Conservation (phyloP, 1,140 invertebrate genomes). For the Ceratina japonica region DNA sequence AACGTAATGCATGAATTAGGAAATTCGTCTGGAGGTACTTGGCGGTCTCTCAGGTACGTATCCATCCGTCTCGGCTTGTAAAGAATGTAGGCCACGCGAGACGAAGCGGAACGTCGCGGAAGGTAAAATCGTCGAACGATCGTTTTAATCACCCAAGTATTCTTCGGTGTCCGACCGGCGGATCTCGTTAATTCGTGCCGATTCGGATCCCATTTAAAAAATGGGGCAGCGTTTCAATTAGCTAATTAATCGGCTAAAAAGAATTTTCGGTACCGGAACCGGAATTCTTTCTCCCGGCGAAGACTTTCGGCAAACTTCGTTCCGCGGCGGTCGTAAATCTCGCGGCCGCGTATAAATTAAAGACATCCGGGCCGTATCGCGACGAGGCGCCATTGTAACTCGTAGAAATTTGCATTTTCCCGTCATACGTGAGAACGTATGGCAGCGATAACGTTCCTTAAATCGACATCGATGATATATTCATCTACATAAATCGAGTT, state of each 20-base stretch:
- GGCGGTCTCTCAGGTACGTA: neutral
- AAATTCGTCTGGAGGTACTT: neutral
- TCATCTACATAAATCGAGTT: neutral
- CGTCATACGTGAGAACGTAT: constrained; percentile 39
- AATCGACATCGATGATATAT: constrained; percentile 30
- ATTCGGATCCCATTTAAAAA: neutral
- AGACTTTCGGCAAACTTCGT: constrained; percentile 7
- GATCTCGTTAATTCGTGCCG: neutral
- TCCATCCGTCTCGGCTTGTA: neutral
- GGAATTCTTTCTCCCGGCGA: constrained; percentile 21
- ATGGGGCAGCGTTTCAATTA: neutral
- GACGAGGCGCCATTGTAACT: neutral
- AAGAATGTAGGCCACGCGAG: neutral
- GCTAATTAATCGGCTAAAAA: constrained; percentile 9
- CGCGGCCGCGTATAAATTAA: constrained; percentile 54
- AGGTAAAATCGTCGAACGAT: neutral
- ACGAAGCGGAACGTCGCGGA: neutral
- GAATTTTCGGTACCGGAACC: constrained; percentile 13
- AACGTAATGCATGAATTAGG: too few relatives aligned
- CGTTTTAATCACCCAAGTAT: neutral
- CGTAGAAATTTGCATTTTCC: constrained; percentile 49
- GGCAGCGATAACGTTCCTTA: constrained; percentile 51
- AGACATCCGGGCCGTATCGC: constrained; percentile 45
- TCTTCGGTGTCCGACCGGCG: neutral
- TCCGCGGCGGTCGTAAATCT: constrained; percentile 38